These are phyloP conservation scores for Platycercus adscitus DNA, from an alignment of 2,113 vertebrate species.

Conservation along the genomic window DNA sequence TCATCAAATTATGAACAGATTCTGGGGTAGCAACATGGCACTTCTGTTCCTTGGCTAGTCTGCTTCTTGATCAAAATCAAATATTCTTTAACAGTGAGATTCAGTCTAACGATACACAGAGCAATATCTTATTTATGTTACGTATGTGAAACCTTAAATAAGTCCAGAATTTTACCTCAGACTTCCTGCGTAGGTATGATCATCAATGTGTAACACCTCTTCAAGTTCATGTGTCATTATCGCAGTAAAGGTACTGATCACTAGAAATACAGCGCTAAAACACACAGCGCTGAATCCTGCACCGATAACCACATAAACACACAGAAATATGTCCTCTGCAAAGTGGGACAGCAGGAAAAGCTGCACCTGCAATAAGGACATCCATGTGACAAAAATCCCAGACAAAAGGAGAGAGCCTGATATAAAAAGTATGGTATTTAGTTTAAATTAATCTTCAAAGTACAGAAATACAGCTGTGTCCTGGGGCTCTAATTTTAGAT, in stretches of 20 bases:
- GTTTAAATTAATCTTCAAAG: constrained; percentile 53
- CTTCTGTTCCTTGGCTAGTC: not conserved
- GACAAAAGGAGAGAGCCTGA: not conserved
- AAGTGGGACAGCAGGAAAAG: not conserved
- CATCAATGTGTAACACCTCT: not conserved
- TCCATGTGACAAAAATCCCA: not conserved
- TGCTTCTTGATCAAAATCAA: not conserved
- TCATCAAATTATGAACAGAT: not conserved
- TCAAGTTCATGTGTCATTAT: not conserved
- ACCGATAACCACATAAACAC: not conserved
- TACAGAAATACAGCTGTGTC: not conserved
- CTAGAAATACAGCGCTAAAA: not conserved
- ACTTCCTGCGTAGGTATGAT: not conserved
- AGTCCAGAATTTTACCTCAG: not conserved
- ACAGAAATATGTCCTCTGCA: not conserved
- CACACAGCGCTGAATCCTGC: not conserved
- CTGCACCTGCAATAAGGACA: not conserved
- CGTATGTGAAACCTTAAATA: not conserved
- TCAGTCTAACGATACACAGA: not conserved
- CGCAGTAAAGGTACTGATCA: not conserved
- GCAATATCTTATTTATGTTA: not conserved
- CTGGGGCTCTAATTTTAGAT: constrained; percentile 51
- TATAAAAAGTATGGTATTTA: not conserved
- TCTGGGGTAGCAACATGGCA: not conserved
- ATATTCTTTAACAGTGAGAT: not conserved